These are phyloP conservation scores for Pogonus chalceus DNA, from an alignment of 1,140 invertebrate genomes.

Conservation along the genomic window DNA sequence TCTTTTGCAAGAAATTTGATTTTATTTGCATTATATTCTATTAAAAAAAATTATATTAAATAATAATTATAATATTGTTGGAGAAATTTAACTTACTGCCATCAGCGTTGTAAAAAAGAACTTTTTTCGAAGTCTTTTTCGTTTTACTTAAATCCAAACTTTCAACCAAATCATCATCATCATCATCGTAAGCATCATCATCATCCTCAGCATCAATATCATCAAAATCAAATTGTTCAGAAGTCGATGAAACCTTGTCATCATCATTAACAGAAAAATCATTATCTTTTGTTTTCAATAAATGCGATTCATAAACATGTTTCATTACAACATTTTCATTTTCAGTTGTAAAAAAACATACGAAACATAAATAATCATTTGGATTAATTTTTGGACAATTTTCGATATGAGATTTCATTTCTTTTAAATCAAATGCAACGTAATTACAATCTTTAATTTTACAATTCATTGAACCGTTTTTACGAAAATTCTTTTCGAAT, in stretches of 20 bases:
- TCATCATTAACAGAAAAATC: constrained; percentile 16
- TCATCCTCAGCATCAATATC: constrained; percentile 21
- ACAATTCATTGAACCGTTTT: background rate
- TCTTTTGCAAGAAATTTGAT: constrained; percentile 20
- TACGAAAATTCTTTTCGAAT: background rate
- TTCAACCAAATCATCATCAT: background rate
- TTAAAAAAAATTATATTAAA: background rate
- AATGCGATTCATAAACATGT: constrained; percentile 22
- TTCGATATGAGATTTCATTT: constrained; percentile 18
- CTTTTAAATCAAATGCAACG: constrained; percentile 11
- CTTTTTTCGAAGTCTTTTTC: too few relatives aligned
- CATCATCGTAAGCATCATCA: constrained; percentile 18
- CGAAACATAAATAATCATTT: constrained; percentile 12
- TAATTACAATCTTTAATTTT: background rate
- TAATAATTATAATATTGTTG: background rate
- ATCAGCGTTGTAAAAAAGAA: too few relatives aligned
- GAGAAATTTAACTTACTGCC: background rate
- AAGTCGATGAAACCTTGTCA: too few relatives aligned
- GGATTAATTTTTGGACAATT: constrained; percentile 3
- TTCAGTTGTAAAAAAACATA: background rate
- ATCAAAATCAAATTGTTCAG: constrained; percentile 23
- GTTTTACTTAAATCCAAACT: too few relatives aligned
- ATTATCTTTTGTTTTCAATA: constrained; percentile 21
- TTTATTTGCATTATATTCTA: constrained; percentile 4
- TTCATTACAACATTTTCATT: constrained; percentile 1